These are phyloP conservation scores for Gouania willdenowi DNA, from an alignment of 2,797 vertebrate species.

Conservation along the genomic window DNA sequence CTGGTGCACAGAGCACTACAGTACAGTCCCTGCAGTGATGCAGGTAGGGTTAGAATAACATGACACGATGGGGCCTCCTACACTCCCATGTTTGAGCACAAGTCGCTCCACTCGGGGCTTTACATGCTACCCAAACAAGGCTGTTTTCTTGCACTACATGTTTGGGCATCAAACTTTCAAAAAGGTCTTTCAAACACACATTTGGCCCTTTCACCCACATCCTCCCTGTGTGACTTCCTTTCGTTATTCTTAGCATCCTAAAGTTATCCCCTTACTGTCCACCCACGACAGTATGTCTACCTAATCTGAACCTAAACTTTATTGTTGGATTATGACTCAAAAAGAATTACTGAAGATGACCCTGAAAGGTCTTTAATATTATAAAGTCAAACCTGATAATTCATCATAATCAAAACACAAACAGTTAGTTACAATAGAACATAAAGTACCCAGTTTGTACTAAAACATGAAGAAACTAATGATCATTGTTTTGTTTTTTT, in stretches of 20 bases:
- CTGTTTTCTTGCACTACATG: slow-evolving; percentile 42
- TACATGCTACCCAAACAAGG: slow-evolving; percentile 22
- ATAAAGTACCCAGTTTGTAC: too few relatives aligned
- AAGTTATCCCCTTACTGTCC: too few relatives aligned
- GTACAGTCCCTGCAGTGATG: slow-evolving; percentile 49
- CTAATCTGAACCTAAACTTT: too few relatives aligned
- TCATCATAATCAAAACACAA: too few relatives aligned
- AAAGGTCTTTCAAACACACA: slow-evolving; percentile 55
- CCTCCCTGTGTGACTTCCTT: not conserved
- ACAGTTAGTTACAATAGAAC: too few relatives aligned
- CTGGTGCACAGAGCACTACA: slow-evolving; percentile 18
- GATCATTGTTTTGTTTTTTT: too few relatives aligned
- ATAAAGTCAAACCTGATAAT: too few relatives aligned
- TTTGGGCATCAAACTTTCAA: slow-evolving; percentile 45
- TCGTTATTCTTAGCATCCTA: slow-evolving; percentile 6
- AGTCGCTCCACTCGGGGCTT: slow-evolving; percentile 22
- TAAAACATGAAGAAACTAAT: too few relatives aligned
- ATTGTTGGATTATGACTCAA: too few relatives aligned
- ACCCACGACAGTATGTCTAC: too few relatives aligned
- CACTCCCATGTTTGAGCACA: slow-evolving; percentile 24
- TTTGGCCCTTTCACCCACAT: slow-evolving; percentile 48
- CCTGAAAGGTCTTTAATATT: too few relatives aligned
- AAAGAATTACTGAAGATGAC: too few relatives aligned
- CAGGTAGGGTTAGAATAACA: slow-evolving; percentile 61
- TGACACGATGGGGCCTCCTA: slow-evolving; percentile 21